These are phyloP conservation scores for Trichomalopsis sarcophagae DNA, from an alignment of 1,140 invertebrate species.

Conservation along the genomic window DNA sequence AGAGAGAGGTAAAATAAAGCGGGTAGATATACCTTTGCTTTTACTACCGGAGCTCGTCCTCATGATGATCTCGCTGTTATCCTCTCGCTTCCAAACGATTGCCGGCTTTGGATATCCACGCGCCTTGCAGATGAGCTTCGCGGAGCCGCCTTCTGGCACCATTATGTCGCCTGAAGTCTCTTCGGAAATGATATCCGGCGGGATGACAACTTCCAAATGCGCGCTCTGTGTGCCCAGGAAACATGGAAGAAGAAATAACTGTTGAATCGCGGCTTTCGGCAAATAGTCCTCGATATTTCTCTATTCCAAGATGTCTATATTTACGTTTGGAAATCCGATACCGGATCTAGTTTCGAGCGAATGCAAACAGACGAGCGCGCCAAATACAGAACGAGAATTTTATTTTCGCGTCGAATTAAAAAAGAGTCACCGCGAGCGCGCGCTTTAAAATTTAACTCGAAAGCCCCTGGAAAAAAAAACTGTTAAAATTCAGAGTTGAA, in stretches of 20 bases:
- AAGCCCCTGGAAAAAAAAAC: no score
- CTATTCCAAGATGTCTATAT: no score
- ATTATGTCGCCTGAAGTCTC: constrained; percentile 92
- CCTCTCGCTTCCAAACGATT: constrained; percentile 91
- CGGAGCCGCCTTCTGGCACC: constrained; percentile 92
- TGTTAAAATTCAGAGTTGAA: not conserved
- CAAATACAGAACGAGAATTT: no score
- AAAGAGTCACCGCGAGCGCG: no score
- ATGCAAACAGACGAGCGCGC: no score
- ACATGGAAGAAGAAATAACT: not conserved
- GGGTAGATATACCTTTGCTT: constrained; percentile 80
- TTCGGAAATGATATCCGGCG: constrained; percentile 91
- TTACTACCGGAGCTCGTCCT: constrained; percentile 81
- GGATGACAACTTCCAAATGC: constrained; percentile 90
- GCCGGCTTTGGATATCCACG: constrained; percentile 89
- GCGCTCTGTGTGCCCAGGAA: constrained; percentile 79
- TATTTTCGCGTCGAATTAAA: no score
- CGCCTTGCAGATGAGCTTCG: constrained; percentile 90
- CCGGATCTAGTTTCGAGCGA: no score
- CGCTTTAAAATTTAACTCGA: no score
- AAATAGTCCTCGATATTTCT: no score
- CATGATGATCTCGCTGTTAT: constrained; percentile 87
- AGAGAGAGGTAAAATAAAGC: not conserved
- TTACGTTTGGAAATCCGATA: no score
- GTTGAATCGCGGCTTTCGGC: no score